These are phyloP conservation scores for Leucosticte australis DNA, from an alignment of 2,113 vertebrate species.

Conservation along the genomic window DNA sequence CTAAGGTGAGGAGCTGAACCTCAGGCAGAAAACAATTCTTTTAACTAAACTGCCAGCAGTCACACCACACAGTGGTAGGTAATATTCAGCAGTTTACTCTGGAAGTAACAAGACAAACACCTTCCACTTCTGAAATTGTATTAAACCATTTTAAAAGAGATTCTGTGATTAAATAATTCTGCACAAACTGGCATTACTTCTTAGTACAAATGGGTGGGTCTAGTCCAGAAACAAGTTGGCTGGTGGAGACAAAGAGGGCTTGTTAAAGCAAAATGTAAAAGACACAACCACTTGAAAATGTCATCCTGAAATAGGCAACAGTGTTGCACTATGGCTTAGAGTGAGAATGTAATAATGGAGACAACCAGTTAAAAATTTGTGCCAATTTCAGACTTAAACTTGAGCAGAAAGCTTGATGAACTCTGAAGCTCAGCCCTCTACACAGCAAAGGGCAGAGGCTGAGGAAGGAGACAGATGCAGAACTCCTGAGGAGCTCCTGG, in stretches of 20 bases:
- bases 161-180: neutral
- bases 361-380: neutral
- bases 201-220: neutral
- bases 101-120: neutral
- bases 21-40: neutral
- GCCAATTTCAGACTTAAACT: neutral
- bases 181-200: neutral
- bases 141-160: neutral
- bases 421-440: neutral
- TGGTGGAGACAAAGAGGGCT: neutral
- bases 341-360: neutral
- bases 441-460: neutral
- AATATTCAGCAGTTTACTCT: neutral
- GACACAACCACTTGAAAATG: neutral
- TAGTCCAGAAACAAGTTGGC: neutral
- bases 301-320: neutral
- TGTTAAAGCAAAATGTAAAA: neutral
- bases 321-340: neutral
- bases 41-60: neutral
- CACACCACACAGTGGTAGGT: neutral
- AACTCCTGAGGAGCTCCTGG: neutral
- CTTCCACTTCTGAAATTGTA: neutral
- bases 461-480: neutral
- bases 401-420: neutral
- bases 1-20: neutral